phyloP scores from a whole-genome alignment of 2,113 vertebrate species.

The Eira barbara region DNA sequence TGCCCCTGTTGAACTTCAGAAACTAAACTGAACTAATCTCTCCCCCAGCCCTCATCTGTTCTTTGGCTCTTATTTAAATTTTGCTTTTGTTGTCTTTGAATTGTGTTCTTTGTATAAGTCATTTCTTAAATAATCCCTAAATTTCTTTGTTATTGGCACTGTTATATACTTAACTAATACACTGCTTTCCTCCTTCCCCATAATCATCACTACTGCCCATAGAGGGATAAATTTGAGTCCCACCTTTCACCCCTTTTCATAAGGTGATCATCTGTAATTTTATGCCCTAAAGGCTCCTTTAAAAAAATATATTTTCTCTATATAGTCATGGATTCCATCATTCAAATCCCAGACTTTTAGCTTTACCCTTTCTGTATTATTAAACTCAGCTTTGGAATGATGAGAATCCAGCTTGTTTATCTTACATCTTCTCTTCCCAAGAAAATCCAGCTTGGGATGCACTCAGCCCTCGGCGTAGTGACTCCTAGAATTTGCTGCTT shows the following conservation, averaged over 20 bases:
- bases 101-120: conserved; percentile 19
- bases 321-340: neutral
- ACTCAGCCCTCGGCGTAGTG: neutral
- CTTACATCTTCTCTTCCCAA: conserved; percentile 59
- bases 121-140: conserved; percentile 23
- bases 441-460: conserved; percentile 35
- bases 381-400: conserved; percentile 56
- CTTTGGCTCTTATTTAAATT: conserved; percentile 14
- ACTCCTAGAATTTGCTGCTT: conserved; percentile 52
- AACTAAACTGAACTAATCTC: neutral
- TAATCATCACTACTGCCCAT: neutral
- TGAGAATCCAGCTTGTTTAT: conserved; percentile 59
- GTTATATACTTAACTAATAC: neutral
- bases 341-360: conserved; percentile 36
- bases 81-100: conserved; percentile 34
- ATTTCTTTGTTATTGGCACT: conserved; percentile 4
- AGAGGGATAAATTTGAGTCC: neutral
- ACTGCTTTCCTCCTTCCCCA: neutral
- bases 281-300: neutral
- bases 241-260: neutral
- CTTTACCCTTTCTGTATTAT: conserved; percentile 50
- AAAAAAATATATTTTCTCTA: neutral
- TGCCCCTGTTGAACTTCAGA: neutral
- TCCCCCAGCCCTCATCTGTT: neutral
- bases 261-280: conserved; percentile 37